A percentile compares a stretch with the other conserved stretches of the same genome.
phyloP scores from a whole-genome alignment of 2,113 vertebrate genomes.

The Tursiops truncatus region DNA sequence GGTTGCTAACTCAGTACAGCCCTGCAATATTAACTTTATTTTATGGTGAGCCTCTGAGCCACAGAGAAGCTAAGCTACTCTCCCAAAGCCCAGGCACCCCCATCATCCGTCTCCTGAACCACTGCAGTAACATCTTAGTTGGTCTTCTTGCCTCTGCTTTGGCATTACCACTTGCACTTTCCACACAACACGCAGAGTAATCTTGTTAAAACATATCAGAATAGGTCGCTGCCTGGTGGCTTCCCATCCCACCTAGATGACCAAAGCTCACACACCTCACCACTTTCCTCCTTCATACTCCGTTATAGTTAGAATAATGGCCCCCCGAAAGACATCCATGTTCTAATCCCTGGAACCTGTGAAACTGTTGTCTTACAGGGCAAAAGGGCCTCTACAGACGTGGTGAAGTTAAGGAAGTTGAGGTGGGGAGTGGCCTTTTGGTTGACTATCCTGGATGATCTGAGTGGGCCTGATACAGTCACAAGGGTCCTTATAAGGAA shows the following conservation, averaged over 20 bases:
- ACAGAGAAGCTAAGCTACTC: background rate
- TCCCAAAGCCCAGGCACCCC: background rate
- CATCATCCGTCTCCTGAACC: background rate
- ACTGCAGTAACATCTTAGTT: background rate
- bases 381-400: background rate
- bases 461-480: background rate
- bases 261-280: background rate
- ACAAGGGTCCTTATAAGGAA: background rate
- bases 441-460: background rate
- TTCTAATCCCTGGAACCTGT: background rate
- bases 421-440: background rate
- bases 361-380: background rate
- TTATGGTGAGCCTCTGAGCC: background rate
- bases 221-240: background rate
- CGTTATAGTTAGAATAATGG: background rate
- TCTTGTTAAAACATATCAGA: background rate
- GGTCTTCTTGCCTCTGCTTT: background rate
- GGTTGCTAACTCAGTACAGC: background rate
- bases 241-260: background rate
- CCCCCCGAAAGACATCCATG: background rate
- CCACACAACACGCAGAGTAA: background rate
- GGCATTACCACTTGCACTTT: background rate
- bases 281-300: background rate
- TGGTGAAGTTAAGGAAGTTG: background rate
- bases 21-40: background rate